Base-by-base conservation (phyloP, 2,797 vertebrate species). In the Gymnoscopelus microlampas region DNA sequence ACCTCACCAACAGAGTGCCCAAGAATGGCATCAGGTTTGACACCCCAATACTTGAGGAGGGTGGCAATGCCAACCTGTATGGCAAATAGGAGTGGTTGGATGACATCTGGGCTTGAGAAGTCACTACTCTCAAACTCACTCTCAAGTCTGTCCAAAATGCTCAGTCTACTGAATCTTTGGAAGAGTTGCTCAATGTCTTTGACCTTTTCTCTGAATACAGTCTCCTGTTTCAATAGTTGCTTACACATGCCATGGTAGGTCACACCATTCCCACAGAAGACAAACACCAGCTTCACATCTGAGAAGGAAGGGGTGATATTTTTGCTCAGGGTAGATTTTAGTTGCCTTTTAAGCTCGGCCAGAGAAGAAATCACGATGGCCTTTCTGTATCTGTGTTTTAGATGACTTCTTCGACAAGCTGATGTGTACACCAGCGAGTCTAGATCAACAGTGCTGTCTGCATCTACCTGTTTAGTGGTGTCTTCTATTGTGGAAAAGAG, bases 1-100 rank as follows among this genome's bases (percentile, higher is more conserved):
- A 96, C 91, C 81, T 97, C 96, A 3, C 96, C 96, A 4, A 96
- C 85, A 0, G 96, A 97, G 70, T 94, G 93, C 44, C 96, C 96
- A 12, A 97, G 78, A 59, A 88, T 76, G 2, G 85, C 80, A 0
- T 90, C 74, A 0, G 96, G 93, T 66, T 91, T 91, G 51, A 97
- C 64, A 6, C 96, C 96, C 95, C 95, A 97, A 67, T 93, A 78
- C 56, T 85, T 94, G 44, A 97, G 76, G 47, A 96, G 92, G 56
- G 88, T 74, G 48, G 80, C 83, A 59, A 96, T 87, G 32, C 93
- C 94, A 64, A 96, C 92, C 78, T 97, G 96, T 70, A 95, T 72
- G 0, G 93, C 91, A 83, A 97, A 97, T 54, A 97, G 93, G 62
- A 96, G 80, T 14, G 94, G 93, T 70, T 97, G 93, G 39, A 87